Evolutionary conservation across 2,888 invertebrate genomes (phyloP).

Genomic region (Lepidochitona cinerea): DNA sequence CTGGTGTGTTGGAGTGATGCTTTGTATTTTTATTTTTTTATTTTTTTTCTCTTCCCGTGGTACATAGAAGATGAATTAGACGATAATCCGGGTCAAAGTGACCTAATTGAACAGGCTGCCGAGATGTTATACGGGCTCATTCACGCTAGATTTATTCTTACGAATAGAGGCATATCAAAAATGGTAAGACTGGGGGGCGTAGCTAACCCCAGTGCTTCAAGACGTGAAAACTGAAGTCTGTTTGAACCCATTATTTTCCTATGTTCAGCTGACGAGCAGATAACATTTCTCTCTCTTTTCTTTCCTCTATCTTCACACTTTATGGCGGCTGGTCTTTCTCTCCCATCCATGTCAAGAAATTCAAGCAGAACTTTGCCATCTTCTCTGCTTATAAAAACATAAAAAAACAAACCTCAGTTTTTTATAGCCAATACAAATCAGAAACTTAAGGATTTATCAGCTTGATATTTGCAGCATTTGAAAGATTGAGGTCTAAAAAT

Average conservation of each 20-base stretch:
- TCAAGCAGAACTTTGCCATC: too few relatives aligned
- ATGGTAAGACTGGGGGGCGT: constrained; percentile 76
- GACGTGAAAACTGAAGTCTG: neutral
- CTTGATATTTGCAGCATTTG: too few relatives aligned
- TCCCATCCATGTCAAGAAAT: neutral
- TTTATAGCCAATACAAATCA: too few relatives aligned
- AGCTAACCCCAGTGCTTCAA: neutral
- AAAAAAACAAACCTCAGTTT: too few relatives aligned
- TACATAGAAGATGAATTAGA: constrained; percentile 95
- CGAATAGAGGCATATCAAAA: constrained; percentile 97
- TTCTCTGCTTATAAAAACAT: too few relatives aligned
- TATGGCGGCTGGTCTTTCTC: neutral
- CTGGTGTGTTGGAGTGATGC: neutral
- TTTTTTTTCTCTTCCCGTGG: neutral
- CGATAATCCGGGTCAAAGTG: constrained; percentile 93
- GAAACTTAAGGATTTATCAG: too few relatives aligned
- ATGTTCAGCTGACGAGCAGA: neutral
- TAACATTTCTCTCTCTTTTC: neutral
- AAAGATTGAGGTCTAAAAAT: too few relatives aligned
- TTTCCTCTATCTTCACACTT: neutral
- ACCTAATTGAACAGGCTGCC: constrained; percentile 98
- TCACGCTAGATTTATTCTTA: constrained; percentile 98
- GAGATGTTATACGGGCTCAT: constrained; percentile 99
- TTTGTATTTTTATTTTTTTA: too few relatives aligned
- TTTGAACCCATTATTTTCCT: neutral